Evolutionary conservation across 2,888 invertebrate species (phyloP).

Genomic region (Polymixis lichenea): DNA sequence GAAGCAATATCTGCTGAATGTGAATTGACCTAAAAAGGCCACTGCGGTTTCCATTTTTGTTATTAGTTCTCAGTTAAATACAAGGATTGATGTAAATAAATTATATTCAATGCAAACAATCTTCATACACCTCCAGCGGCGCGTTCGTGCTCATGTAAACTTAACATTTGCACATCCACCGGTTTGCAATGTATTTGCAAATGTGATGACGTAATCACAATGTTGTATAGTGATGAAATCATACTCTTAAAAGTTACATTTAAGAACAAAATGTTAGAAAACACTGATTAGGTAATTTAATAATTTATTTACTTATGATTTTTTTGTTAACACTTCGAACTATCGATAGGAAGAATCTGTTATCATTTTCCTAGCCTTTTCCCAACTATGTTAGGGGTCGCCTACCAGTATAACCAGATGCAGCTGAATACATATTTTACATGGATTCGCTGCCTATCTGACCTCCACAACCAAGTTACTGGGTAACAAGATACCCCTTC

Average conservation of each 20-base stretch:
- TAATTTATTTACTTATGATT: neutral
- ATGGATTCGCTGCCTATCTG: no score
- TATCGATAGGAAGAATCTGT: conserved; percentile 11
- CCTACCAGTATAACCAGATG: no score
- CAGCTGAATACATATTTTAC: no score
- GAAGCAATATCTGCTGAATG: conserved; percentile 32
- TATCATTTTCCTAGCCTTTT: no score
- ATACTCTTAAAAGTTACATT: conserved; percentile 22
- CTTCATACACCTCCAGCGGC: conserved; percentile 7
- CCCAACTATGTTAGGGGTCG: no score
- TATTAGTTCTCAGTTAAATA: neutral
- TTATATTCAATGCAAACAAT: conserved; percentile 27
- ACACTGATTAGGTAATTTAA: conserved; percentile 12
- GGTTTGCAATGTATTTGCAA: conserved; percentile 47
- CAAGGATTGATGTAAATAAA: conserved; percentile 17
- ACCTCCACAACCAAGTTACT: no score
- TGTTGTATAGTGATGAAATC: conserved; percentile 51
- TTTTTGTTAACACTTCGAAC: conserved; percentile 2
- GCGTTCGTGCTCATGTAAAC: conserved; percentile 23
- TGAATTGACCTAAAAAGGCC: conserved; percentile 31
- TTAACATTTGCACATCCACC: conserved; percentile 29
- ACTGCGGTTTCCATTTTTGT: conserved; percentile 7
- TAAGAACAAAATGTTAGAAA: conserved; percentile 13
- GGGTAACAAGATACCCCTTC: no score
- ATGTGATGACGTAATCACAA: conserved; percentile 46